phyloP scores from a whole-genome alignment of 2,113 vertebrate genomes.

The Vimba vimba region DNA sequence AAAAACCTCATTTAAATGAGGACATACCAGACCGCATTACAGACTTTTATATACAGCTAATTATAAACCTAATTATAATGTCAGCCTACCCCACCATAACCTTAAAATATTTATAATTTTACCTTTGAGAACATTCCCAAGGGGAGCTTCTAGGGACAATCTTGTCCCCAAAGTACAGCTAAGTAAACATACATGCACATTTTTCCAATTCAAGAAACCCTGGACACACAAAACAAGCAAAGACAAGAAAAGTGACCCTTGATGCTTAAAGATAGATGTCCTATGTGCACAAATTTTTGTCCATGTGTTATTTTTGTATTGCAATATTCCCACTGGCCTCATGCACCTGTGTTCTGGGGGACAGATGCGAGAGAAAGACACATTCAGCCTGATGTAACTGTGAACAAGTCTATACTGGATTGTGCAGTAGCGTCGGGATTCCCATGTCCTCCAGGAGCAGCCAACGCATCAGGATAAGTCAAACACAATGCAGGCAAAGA shows the following conservation, averaged over 20 bases:
- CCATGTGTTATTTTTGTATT: constrained; percentile 49
- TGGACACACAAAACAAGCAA: background rate
- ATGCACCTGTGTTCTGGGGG: constrained; percentile 21
- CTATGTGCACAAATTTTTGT: constrained; percentile 38
- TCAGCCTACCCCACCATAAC: background rate
- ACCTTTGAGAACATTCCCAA: constrained; percentile 8
- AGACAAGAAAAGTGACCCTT: constrained; percentile 8
- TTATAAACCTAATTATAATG: background rate
- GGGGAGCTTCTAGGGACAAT: background rate
- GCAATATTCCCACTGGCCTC: constrained; percentile 35
- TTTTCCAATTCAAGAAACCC: background rate
- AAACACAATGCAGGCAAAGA: background rate
- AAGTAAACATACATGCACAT: background rate
- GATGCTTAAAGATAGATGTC: constrained; percentile 4
- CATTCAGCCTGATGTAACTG: background rate
- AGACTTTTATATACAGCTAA: too few relatives aligned
- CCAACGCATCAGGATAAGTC: background rate
- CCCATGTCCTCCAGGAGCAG: constrained; percentile 26
- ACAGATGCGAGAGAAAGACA: constrained; percentile 39
- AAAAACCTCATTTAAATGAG: too few relatives aligned
- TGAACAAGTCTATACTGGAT: constrained; percentile 29
- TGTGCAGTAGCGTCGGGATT: constrained; percentile 34
- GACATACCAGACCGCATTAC: too few relatives aligned
- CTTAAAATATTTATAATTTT: constrained; percentile 1
- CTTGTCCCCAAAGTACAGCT: background rate